A percentile compares a stretch with the other conserved stretches of the same genome.
Conservation (phyloP, 2,888 invertebrate species). For the Hecatera dysodea region DNA sequence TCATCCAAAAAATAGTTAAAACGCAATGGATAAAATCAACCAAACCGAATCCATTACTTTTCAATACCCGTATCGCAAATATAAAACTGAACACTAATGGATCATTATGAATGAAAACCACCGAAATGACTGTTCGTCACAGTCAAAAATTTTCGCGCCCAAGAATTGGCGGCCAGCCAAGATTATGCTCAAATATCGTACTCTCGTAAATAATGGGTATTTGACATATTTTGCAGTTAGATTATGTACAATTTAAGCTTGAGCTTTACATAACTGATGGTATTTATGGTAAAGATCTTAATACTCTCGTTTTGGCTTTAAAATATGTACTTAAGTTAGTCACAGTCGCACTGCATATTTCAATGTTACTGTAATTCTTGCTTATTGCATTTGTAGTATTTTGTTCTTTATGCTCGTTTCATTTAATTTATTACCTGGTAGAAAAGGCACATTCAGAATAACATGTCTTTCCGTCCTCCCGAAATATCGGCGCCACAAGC, state of each 20-base stretch:
- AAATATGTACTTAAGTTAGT: neutral
- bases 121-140: slow-evolving; percentile 66
- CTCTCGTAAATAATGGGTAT: slow-evolving; percentile 1
- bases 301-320: neutral
- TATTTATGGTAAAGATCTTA: neutral
- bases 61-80: slow-evolving; percentile 16
- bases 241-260: neutral
- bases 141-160: slow-evolving; percentile 64
- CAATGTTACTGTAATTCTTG: neutral
- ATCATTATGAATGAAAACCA: slow-evolving; percentile 49
- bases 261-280: neutral
- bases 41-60: neutral
- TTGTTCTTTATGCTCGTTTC: neutral
- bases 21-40: neutral
- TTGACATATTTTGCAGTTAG: neutral
- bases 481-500: slow-evolving; percentile 83
- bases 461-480: slow-evolving; percentile 80
- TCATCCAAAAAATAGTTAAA: neutral
- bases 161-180: slow-evolving; percentile 75
- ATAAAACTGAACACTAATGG: slow-evolving; percentile 22
- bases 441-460: slow-evolving; percentile 86
- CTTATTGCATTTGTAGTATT: neutral
- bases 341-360: too few species aligned
- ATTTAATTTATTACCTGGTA: slow-evolving; percentile 79
- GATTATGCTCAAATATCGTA: slow-evolving; percentile 27